phyloP scores from a whole-genome alignment of 2,113 vertebrate species.

The Ceyx cyanopectus region DNA sequence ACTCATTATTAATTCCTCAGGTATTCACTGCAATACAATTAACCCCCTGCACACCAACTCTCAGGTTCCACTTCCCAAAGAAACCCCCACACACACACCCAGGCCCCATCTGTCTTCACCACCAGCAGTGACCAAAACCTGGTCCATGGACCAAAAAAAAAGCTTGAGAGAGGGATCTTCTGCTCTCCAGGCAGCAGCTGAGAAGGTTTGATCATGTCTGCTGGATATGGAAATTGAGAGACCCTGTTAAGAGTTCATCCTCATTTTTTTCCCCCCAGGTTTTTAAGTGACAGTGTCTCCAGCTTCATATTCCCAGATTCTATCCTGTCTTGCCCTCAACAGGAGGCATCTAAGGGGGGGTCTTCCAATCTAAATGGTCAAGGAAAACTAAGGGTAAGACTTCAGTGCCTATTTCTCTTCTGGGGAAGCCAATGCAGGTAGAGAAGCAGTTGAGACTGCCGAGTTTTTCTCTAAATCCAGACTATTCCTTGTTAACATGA shows the following conservation, averaged over 20 bases:
- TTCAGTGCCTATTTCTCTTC: background rate
- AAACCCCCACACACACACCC: fast-evolving
- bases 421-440: background rate
- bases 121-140: background rate
- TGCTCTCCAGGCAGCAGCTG: background rate
- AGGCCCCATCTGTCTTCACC: background rate
- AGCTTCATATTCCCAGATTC: fast-evolving
- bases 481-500: background rate
- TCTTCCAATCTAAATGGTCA: background rate
- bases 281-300: background rate
- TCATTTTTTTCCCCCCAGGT: background rate
- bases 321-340: background rate
- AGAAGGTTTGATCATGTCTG: fast-evolving
- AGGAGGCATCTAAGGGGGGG: background rate
- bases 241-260: background rate
- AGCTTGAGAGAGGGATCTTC: background rate
- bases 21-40: background rate
- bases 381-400: background rate
- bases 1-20: slow-evolving; percentile 64
- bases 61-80: background rate
- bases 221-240: background rate
- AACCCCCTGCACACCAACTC: background rate
- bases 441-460: background rate
- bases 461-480: background rate
- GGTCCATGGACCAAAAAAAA: background rate